phyloP scores from a whole-genome alignment of 2,113 vertebrate genomes.

The Etheostoma spectabile region DNA sequence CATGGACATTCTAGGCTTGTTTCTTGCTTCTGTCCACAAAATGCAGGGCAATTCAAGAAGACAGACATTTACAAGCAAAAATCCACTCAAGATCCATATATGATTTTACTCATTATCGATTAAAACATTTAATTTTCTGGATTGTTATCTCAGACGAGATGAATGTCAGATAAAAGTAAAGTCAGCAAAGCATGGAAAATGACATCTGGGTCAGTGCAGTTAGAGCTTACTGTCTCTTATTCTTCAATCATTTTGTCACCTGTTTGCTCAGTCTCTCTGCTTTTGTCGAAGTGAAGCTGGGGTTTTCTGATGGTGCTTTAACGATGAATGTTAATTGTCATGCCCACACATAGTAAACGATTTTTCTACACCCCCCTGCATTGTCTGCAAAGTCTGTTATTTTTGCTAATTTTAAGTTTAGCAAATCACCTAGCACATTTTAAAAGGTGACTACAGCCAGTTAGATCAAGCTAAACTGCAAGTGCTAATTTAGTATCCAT shows the following conservation, averaged over 20 bases:
- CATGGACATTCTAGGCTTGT: background rate
- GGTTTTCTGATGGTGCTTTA: constrained; percentile 4
- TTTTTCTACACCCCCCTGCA: constrained; percentile 1
- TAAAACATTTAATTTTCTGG: constrained; percentile 1
- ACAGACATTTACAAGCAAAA: background rate
- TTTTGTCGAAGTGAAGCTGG: background rate
- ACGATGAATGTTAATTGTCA: constrained; percentile 20
- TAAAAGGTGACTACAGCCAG: background rate
- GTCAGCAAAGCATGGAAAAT: constrained; percentile 11
- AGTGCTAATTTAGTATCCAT: background rate
- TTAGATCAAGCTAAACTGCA: background rate
- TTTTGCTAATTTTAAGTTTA: constrained; percentile 2
- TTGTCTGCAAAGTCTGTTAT: background rate
- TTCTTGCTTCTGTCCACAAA: background rate
- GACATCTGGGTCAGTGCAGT: constrained; percentile 10
- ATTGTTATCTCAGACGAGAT: background rate
- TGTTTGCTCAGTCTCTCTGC: constrained; percentile 3
- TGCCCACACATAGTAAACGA: background rate
- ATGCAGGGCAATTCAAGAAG: background rate
- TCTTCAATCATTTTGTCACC: constrained; percentile 5
- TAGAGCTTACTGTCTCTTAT: constrained; percentile 6
- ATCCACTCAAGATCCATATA: background rate
- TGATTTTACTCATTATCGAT: constrained; percentile 3
- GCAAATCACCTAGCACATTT: constrained; percentile 3
- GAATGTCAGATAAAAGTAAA: constrained; percentile 28